phyloP scores from a whole-genome alignment of 2,113 vertebrate species.

The Bujurquina vittata region DNA sequence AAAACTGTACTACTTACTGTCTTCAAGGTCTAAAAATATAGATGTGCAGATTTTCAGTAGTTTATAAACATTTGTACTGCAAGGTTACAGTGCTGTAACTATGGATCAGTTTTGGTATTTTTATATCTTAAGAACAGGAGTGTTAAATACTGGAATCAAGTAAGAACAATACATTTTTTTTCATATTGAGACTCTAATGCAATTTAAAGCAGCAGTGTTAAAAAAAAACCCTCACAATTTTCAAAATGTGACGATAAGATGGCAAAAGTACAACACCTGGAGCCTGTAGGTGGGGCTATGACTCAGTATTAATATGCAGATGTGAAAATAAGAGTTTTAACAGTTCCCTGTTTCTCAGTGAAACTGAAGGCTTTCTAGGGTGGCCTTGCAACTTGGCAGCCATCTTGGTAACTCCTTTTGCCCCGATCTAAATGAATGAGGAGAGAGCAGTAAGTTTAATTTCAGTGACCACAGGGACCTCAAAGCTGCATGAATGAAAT shows the following conservation, averaged over 20 bases:
- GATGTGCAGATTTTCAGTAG: background rate
- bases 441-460: background rate
- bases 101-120: background rate
- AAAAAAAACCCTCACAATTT: background rate
- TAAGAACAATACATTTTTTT: background rate
- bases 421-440: too few relatives aligned
- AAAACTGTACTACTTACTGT: background rate
- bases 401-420: background rate
- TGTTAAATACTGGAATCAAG: background rate
- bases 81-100: background rate
- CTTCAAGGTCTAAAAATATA: background rate
- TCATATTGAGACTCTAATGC: background rate
- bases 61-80: too few relatives aligned
- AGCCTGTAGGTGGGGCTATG: background rate
- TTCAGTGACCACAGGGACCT: background rate
- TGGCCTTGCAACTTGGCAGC: background rate
- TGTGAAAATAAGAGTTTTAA: background rate
- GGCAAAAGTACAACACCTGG: background rate
- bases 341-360: too few relatives aligned
- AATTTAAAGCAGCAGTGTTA: background rate
- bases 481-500: background rate
- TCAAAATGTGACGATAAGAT: background rate
- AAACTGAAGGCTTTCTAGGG: too few relatives aligned
- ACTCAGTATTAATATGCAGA: background rate
- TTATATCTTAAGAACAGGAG: background rate